phyloP scores from a whole-genome alignment of 2,888 invertebrate genomes.

The Agrotis exclamationis region DNA sequence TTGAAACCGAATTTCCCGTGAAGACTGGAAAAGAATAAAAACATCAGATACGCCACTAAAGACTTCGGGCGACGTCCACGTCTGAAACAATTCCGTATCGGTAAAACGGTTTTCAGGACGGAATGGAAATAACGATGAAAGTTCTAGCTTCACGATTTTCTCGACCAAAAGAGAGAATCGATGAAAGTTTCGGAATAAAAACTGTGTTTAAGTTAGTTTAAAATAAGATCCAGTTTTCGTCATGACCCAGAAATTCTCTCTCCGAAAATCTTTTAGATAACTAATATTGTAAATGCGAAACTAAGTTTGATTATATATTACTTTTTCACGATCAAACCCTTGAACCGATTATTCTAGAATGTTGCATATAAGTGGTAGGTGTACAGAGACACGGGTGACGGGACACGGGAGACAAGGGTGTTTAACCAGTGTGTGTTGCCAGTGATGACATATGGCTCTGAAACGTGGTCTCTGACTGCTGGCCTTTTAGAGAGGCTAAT shows the following conservation, averaged over 20 bases:
- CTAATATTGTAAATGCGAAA: no score
- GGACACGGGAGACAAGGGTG: no score
- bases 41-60: constrained; percentile 56
- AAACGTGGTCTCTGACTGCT: no score
- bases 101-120: constrained; percentile 52
- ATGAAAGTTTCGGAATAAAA: constrained; percentile 23
- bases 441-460: no score
- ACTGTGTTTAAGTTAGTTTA: constrained; percentile 13
- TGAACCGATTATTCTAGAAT: no score
- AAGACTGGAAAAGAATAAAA: constrained; percentile 63
- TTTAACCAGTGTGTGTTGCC: no score
- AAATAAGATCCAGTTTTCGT: constrained; percentile 11
- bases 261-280: no score
- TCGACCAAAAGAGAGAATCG: constrained; percentile 11
- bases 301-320: no score
- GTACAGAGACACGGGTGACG: no score
- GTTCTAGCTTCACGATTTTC: constrained; percentile 39
- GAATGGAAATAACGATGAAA: constrained; percentile 55
- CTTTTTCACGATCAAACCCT: no score
- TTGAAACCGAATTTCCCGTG: constrained; percentile 71
- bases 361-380: no score
- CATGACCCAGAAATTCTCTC: neutral
- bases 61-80: constrained; percentile 48
- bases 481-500: no score
- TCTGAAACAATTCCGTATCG: constrained; percentile 61